Evolutionary conservation across 2,797 vertebrate species (phyloP), one percentile per base, ranked within the genome.

Genomic region (Pogonophryne albipinna): DNA sequence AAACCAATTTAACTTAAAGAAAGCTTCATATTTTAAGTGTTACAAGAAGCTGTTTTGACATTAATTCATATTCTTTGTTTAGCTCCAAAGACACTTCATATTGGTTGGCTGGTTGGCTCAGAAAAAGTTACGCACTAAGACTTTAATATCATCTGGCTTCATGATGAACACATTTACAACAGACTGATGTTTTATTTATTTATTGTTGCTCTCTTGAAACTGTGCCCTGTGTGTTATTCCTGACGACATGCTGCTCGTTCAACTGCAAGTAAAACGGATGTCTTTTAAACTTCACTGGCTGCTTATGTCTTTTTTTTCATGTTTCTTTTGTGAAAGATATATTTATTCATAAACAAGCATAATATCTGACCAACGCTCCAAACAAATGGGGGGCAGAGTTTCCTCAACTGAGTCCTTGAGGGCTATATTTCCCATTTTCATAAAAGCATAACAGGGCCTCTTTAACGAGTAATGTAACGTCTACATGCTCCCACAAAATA

Each of bases 111-210:
- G 74, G 56, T 66, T 52, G 78, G 64, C 20, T 0, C 3, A 9
- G 27, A 42, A 13, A 16, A 27, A 17, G 51, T 71, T 58, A 59
- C 3, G 15, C 56, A 76, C 49, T 59, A 72, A 71, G 61, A 70
- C 68, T 86, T 79, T 53, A 51, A 55, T 55, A 83, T 80, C 74
- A 76, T 86, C 85, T 79, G 20, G 45, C 72, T 80, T 87, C 78
- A 79, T 84, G 77, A 86, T 83, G 67, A 89, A 82, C 63, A 84
- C 63, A 90, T 94, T 94, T 93, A 94, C 92, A 91, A 60, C 64
- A 9, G 20, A 75, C n/a, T 74, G 65, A 84, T 90, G 81, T 89
- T 89, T 91, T 80, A 83, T 91, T 90, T 80, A 83, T 91, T 89
- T 85, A 85, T 83, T 84, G 87, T 90, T 83, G 53, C 57, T 66